Evolutionary conservation across 1,140 invertebrate genomes (phyloP), one percentile per base, ranked within the genome.

Genomic region (Pomacea maculata): DNA sequence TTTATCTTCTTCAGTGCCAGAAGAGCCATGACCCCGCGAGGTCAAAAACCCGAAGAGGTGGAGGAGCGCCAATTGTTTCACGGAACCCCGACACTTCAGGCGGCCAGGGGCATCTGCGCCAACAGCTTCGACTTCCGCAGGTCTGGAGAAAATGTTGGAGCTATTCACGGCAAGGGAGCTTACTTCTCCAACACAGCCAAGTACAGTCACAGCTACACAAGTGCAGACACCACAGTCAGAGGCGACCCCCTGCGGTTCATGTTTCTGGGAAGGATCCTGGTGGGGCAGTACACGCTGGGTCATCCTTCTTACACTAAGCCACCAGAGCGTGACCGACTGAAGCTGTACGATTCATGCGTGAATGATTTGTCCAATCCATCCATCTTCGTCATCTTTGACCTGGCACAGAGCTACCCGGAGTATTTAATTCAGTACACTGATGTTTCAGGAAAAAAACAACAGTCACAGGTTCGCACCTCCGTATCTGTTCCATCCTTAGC

Each of bases 351-450:
- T 45, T 45, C 34, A 45, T 45, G 34, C 6, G 34, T 45, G 34
- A 45, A 45, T 45, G 6, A 45, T 45, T 67, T 83, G 3, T 15
- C 25, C 2, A 83, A 85, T 65, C 88, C 89, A 3, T 79, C 52
- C 55, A 89, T 89, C 21, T 88, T 84, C 83, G 86, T 90, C 67
- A 85, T 89, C 29, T 90, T 89, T 78, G 83, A 86, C 6, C 78
- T 85, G 67, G 83, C 85, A n/a, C 88, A 89, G 79, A 85, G 82
- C 68, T 89, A 90, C 82, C 89, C 89, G 9, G 86, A 88, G 61
- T 90, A 89, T 81, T 65, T 90, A n/a, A 87, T 90, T 67, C 80
- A 85, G 55, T 89, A n/a, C 29, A 29, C 12, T 2, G 52, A 52
- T 11, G 57, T 17, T 17, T 17, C 0, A 61, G 57, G 57, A 4